Conservation (phyloP, 2,797 vertebrate species). For the Myotis findleyi region DNA sequence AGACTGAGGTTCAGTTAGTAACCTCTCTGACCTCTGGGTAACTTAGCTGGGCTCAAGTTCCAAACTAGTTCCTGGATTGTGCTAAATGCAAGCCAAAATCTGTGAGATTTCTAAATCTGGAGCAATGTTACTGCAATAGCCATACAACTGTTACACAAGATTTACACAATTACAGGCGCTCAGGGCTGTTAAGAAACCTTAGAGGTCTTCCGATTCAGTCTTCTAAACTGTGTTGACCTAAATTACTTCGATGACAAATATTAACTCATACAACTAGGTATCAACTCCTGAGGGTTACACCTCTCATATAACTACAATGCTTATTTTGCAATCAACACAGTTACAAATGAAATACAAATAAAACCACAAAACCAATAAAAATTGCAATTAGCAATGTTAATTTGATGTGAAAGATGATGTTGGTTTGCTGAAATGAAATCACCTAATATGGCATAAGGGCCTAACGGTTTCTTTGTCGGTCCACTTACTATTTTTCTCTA, state of each 20-base stretch:
- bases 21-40: neutral
- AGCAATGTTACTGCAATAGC: neutral
- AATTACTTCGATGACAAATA: neutral
- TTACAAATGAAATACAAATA: neutral
- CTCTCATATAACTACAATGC: neutral
- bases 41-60: neutral
- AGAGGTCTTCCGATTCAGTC: neutral
- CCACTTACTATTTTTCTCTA: neutral
- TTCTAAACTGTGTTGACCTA: neutral
- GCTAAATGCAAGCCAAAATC: neutral
- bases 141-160: neutral
- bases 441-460: neutral
- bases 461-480: neutral
- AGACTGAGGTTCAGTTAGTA: neutral
- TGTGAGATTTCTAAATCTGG: neutral
- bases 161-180: neutral
- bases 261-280: neutral
- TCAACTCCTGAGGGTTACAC: neutral
- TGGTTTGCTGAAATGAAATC: conserved; percentile 13
- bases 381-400: neutral
- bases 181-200: neutral
- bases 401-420: neutral
- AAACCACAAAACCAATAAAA: neutral
- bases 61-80: neutral
- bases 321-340: neutral